These are phyloP conservation scores for Belonocnema kinseyi DNA, from an alignment of 1,140 invertebrate species.

Conservation along the genomic window DNA sequence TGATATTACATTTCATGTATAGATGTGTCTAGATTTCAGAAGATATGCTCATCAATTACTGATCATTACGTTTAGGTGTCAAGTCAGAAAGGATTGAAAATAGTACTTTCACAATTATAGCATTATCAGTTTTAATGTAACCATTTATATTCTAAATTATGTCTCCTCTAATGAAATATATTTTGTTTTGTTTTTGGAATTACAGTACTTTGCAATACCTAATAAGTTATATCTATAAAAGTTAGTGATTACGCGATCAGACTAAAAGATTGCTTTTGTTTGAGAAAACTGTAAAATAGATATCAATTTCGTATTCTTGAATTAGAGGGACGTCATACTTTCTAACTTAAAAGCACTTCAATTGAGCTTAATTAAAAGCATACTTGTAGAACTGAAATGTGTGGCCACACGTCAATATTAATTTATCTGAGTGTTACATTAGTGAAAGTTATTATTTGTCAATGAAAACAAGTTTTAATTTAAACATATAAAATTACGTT, in stretches of 20 bases:
- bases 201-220: neutral
- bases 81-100: neutral
- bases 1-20: neutral
- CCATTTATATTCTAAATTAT: constrained; percentile 14
- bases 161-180: neutral
- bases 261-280: neutral
- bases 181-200: neutral
- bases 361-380: too few species aligned
- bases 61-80: neutral
- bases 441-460: too few species aligned
- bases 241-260: neutral
- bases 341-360: neutral
- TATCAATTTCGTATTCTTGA: neutral
- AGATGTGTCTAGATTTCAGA: neutral
- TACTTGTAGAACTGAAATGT: too few species aligned
- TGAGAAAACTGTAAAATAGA: neutral
- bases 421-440: too few species aligned
- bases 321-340: neutral
- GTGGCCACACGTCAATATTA: too few species aligned
- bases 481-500: too few species aligned
- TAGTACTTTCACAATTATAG: neutral
- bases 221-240: neutral
- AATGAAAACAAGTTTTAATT: too few species aligned
- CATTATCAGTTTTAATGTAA: constrained; percentile 9
- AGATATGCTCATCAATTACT: neutral